Base-by-base conservation (phyloP, 2,888 invertebrate species). In the Andrena chrysosceles region DNA sequence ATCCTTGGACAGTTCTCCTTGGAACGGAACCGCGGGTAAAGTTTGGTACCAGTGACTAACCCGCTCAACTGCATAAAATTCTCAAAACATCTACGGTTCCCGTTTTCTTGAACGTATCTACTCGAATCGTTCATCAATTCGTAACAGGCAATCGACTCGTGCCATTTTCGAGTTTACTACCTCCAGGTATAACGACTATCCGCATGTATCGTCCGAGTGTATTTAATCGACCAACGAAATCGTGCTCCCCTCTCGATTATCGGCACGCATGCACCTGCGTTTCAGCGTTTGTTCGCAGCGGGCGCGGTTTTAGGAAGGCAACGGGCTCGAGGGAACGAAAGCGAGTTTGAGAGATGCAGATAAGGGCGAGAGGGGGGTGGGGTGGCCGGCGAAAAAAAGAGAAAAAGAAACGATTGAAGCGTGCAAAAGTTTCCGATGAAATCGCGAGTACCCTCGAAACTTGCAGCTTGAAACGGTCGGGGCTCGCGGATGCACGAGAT, bases 371-470 rank as follows among this genome's bases (percentile, higher is more conserved):
- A 42, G 29, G 49, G 7, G 33, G 23, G 33, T 7, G 48, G 67
- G 52, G 59, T 2, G 66, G 52, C 2, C 1, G 48, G 49, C 10
- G 52, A 68, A 64, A 66, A 42, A 52, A 59, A 52, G 64, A 75
- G 67, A 80, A 81, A 81, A 81, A 71, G 71, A 77, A 86, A 84
- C 77, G 78, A 82, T 82, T 54, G 87, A 89, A 87, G 90, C 89
- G 87, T 79, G 86, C 80, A 87, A 91, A 93, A 92, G 89, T 93
- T 93, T 92, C 88, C 90, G 91, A 92, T 91, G 91, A 91, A 92
- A 93, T 92, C 91, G 91, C 90, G 89, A 89, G 89, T 87, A 88
- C 89, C 81, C 87, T 89, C 89, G 87, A 90, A 92, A 91, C 89
- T 92, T 91, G 89, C 85, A 71, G 86, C 81, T 78, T 78, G 87